Evolutionary conservation across 2,113 vertebrate species (phyloP).

Genomic region (Pionites leucogaster): DNA sequence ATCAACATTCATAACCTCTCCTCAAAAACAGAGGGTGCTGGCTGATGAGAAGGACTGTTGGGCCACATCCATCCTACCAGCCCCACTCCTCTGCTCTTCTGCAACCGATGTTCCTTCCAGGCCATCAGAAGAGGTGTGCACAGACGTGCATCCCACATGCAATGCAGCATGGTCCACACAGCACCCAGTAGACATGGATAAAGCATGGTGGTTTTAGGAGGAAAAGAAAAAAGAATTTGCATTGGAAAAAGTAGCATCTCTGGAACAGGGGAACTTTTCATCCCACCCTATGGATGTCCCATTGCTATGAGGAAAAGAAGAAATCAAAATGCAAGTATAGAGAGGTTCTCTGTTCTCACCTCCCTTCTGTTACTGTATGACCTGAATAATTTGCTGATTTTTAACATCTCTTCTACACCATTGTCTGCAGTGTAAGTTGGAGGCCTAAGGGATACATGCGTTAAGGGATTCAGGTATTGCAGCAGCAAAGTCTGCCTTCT

Average conservation of each 20-base stretch:
- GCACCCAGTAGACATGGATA: background rate
- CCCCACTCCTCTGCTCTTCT: background rate
- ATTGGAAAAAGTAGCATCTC: background rate
- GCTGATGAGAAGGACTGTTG: background rate
- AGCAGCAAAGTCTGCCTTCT: background rate
- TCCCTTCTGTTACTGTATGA: background rate
- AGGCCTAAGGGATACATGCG: background rate
- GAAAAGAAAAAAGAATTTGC: background rate
- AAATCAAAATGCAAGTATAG: background rate
- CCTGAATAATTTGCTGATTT: background rate
- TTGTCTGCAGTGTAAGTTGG: background rate
- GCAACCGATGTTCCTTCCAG: rapidly evolving
- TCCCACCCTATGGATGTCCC: background rate
- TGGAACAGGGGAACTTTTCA: background rate
- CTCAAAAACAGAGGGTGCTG: background rate
- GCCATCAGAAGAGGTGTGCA: rapidly evolving
- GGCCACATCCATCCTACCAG: background rate
- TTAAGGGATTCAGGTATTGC: background rate
- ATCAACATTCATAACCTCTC: background rate
- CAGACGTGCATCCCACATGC: rapidly evolving
- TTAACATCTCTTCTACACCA: background rate
- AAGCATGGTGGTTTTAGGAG: background rate
- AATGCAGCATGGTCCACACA: rapidly evolving
- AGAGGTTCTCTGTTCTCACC: background rate
- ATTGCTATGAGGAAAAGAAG: background rate